These are phyloP conservation scores for Entomobrya proxima DNA, from an alignment of 2,888 invertebrate genomes.

Conservation along the genomic window DNA sequence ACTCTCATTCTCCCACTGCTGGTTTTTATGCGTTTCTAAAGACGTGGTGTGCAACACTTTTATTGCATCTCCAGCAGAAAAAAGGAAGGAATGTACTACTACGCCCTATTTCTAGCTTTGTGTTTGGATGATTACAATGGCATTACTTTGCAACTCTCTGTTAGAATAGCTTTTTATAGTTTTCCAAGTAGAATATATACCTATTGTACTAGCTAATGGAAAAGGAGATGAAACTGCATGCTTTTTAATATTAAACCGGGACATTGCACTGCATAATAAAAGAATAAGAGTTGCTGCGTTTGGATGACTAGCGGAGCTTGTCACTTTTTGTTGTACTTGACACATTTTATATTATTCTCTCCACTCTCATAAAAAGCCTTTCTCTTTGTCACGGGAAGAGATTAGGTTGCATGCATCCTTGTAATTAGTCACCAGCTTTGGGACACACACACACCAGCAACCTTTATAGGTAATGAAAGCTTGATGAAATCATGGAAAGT, in stretches of 20 bases:
- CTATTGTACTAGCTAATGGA: no score
- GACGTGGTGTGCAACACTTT: slow-evolving; percentile 22
- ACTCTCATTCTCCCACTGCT: slow-evolving; percentile 19
- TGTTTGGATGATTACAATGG: no score
- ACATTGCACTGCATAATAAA: slow-evolving; percentile 1
- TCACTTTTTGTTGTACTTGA: slow-evolving; percentile 25
- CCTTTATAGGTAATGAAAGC: not conserved
- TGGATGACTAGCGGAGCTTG: not conserved
- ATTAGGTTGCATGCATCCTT: slow-evolving; percentile 3
- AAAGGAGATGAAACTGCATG: not conserved
- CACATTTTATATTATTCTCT: not conserved
- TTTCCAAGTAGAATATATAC: no score
- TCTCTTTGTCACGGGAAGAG: slow-evolving; percentile 10
- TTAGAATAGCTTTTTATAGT: no score
- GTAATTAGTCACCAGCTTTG: slow-evolving; percentile 18
- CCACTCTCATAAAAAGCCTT: not conserved
- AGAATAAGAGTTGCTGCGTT: not conserved
- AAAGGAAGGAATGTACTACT: slow-evolving; percentile 23
- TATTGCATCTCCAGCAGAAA: slow-evolving; percentile 22
- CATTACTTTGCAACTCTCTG: no score
- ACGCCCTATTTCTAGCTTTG: slow-evolving; percentile 2
- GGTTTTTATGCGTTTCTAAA: slow-evolving; percentile 26
- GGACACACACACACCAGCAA: not conserved
- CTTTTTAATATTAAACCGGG: not conserved
- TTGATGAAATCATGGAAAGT: slow-evolving; percentile 38